A percentile compares a stretch with the other conserved stretches of the same genome.
These are phyloP conservation scores for Temnothorax longispinosus DNA, from an alignment of 1,140 invertebrate species.

Conservation along the genomic window DNA sequence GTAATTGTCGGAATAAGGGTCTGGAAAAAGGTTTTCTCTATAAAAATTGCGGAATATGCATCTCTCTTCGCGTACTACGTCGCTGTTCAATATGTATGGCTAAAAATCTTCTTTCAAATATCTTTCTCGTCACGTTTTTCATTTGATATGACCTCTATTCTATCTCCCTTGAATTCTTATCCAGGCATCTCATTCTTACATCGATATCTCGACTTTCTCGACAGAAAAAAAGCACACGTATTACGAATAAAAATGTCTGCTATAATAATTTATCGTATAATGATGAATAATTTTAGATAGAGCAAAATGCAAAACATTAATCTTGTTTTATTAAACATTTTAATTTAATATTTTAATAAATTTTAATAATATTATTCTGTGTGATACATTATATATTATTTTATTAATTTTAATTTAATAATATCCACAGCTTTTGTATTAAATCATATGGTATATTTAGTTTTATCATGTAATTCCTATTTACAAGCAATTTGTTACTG, in stretches of 20 bases:
- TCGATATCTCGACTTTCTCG: slow-evolving; percentile 42
- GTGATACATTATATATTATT: neutral
- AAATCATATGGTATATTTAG: neutral
- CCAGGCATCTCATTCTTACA: slow-evolving; percentile 56
- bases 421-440: neutral
- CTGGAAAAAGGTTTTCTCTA: neutral
- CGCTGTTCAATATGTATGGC: slow-evolving; percentile 68
- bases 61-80: slow-evolving; percentile 23
- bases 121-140: slow-evolving; percentile 72
- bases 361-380: neutral
- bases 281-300: neutral
- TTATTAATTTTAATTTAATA: neutral
- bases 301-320: neutral
- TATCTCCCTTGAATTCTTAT: slow-evolving; percentile 65
- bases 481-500: neutral
- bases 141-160: slow-evolving; percentile 67
- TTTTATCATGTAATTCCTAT: neutral
- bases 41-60: slow-evolving; percentile 61
- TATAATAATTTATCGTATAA: neutral
- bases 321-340: neutral
- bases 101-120: slow-evolving; percentile 64
- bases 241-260: slow-evolving; percentile 38
- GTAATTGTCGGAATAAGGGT: slow-evolving; percentile 15
- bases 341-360: neutral
- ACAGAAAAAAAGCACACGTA: slow-evolving; percentile 3